A percentile compares a stretch with the other conserved stretches of the same genome.
These are phyloP conservation scores for Yponomeuta evonymella DNA, from an alignment of 2,888 invertebrate genomes.

Conservation along the genomic window DNA sequence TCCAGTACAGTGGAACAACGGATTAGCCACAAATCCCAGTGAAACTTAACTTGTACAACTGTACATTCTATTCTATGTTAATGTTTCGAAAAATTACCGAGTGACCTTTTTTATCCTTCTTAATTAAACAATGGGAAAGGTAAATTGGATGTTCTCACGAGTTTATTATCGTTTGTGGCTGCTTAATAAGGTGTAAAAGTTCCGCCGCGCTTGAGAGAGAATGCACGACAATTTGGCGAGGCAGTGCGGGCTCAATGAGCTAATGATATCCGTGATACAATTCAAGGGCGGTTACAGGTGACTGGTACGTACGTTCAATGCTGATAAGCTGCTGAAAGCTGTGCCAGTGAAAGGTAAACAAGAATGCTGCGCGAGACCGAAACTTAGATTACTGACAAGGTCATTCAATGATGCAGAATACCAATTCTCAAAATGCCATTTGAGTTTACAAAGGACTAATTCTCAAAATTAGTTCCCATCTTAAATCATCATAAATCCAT, in stretches of 20 bases:
- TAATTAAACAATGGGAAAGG: not conserved
- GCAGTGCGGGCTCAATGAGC: not conserved
- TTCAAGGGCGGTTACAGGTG: not conserved
- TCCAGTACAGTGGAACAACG: not conserved
- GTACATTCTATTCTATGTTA: not conserved
- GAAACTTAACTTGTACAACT: not conserved
- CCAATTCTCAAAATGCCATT: no score
- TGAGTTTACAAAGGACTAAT: no score
- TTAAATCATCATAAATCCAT: no score
- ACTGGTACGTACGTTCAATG: not conserved
- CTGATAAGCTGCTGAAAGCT: no score
- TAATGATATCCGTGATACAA: not conserved
- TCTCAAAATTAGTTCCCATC: no score
- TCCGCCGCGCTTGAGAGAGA: not conserved
- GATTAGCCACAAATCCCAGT: not conserved
- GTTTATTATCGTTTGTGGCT: constrained; percentile 1
- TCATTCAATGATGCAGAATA: no score
- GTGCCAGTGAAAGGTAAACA: not conserved
- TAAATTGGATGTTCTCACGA: not conserved
- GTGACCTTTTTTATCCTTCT: not conserved
- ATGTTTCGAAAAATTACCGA: not conserved
- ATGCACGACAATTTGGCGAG: not conserved
- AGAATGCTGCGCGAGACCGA: no score
- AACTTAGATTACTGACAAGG: no score
- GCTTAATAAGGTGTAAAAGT: not conserved